phyloP scores from a whole-genome alignment of 37 sponge, comb jelly and placozoan genomes.

The Theonella swinhoei region DNA sequence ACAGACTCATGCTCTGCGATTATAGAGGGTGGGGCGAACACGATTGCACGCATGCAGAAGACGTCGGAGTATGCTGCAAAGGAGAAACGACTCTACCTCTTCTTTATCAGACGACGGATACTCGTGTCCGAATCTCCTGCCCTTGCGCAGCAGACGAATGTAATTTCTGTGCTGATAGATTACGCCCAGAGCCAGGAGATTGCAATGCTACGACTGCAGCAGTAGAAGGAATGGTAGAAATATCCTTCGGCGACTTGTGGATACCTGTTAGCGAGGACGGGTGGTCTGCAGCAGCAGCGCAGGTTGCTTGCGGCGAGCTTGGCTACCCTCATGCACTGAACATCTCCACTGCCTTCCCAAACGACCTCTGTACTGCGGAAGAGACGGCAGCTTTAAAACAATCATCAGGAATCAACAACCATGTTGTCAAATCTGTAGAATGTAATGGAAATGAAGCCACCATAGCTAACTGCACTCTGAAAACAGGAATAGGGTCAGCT shows the following conservation, averaged over 20 bases:
- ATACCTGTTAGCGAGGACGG: constrained; percentile 34
- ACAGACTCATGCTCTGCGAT: constrained; percentile 36
- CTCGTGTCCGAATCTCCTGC: constrained; percentile 59
- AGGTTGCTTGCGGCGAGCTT: constrained; percentile 66
- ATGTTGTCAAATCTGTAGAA: not conserved
- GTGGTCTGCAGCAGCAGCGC: constrained; percentile 33
- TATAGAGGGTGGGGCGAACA: constrained; percentile 27
- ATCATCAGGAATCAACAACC: not conserved
- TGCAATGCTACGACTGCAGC: constrained; percentile 24
- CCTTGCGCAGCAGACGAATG: constrained; percentile 1
- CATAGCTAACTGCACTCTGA: not conserved
- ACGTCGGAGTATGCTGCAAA: constrained; percentile 65
- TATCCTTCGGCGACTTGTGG: constrained; percentile 41
- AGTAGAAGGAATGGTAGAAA: constrained; percentile 63
- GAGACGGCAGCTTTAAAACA: not conserved
- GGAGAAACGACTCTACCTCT: not conserved
- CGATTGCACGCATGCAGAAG: constrained; percentile 63
- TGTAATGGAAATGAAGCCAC: not conserved
- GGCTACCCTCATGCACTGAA: constrained; percentile 65
- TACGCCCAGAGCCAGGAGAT: constrained; percentile 16
- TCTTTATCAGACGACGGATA: not conserved
- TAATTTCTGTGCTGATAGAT: constrained; percentile 26
- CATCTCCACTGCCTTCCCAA: not conserved
- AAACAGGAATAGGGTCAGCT: not conserved
- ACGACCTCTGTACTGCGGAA: not conserved